Conservation (phyloP, 2,113 vertebrate genomes). For the Casuarius casuarius region DNA sequence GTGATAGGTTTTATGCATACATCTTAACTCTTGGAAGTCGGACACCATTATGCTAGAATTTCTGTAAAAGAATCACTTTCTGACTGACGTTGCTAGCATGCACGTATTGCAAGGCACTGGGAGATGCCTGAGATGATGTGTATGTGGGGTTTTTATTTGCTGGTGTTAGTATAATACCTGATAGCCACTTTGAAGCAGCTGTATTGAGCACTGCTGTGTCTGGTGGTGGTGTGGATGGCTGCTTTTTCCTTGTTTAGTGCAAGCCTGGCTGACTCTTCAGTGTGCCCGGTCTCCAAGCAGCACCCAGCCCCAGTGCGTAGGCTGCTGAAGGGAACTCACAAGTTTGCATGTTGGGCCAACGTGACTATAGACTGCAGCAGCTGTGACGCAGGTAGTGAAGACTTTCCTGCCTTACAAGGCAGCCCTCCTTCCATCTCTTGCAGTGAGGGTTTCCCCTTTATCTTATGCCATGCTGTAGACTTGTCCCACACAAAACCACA, state of each 20-base stretch:
- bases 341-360: accelerated
- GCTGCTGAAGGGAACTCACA: background rate
- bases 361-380: background rate
- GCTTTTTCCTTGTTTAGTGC: background rate
- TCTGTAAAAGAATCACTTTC: background rate
- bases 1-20: accelerated
- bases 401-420: background rate
- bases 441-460: background rate
- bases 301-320: background rate
- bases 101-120: background rate
- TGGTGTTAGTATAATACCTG: background rate
- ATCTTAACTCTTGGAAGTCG: background rate
- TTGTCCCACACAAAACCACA: background rate
- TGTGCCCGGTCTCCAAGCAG: accelerated
- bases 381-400: background rate
- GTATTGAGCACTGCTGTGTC: background rate
- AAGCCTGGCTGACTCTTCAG: background rate
- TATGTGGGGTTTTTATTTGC: background rate
- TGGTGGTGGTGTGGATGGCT: background rate
- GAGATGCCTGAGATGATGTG: background rate
- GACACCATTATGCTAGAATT: background rate
- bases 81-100: accelerated
- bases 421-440: background rate
- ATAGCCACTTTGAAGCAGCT: background rate
- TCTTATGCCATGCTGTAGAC: background rate